These are phyloP conservation scores for Cheilosia variabilis DNA, from an alignment of 2,888 invertebrate species.

Conservation along the genomic window DNA sequence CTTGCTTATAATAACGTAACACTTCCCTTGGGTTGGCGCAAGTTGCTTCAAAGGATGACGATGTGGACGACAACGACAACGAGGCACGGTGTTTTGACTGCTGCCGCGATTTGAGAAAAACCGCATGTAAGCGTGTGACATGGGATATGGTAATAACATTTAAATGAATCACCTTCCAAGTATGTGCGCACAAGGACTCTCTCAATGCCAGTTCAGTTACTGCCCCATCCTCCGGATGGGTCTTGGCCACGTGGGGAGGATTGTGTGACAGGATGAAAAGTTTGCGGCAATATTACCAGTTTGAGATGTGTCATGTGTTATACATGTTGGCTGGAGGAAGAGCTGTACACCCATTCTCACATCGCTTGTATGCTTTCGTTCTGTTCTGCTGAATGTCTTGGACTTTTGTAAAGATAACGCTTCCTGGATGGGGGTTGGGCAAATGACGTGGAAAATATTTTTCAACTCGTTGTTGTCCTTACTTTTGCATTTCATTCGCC, in stretches of 20 bases:
- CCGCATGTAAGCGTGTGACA: slow-evolving; percentile 60
- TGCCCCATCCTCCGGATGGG: background rate
- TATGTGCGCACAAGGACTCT: slow-evolving; percentile 52
- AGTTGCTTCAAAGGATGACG: slow-evolving; percentile 37
- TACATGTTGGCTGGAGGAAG: background rate
- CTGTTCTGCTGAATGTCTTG: slow-evolving; percentile 64
- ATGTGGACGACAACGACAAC: slow-evolving; percentile 31
- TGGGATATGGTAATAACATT: slow-evolving; percentile 72
- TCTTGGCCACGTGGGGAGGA: background rate
- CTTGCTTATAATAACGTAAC: slow-evolving; percentile 37
- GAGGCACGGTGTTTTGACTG: slow-evolving; percentile 58
- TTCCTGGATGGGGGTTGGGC: background rate
- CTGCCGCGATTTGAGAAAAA: slow-evolving; percentile 51
- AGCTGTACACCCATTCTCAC: background rate
- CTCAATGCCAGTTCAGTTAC: slow-evolving; percentile 24
- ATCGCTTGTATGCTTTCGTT: slow-evolving; percentile 8
- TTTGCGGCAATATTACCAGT: slow-evolving; percentile 67
- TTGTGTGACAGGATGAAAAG: slow-evolving; percentile 59
- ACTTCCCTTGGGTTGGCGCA: slow-evolving; percentile 44
- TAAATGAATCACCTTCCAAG: slow-evolving; percentile 72
- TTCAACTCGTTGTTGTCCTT: slow-evolving; percentile 55
- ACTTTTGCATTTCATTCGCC: slow-evolving; percentile 27
- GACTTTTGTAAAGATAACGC: slow-evolving; percentile 67
- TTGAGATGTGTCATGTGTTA: slow-evolving; percentile 58
- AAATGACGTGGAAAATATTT: slow-evolving; percentile 72